Conservation (phyloP, 2,797 vertebrate species). For the Hippoglossus hippoglossus region DNA sequence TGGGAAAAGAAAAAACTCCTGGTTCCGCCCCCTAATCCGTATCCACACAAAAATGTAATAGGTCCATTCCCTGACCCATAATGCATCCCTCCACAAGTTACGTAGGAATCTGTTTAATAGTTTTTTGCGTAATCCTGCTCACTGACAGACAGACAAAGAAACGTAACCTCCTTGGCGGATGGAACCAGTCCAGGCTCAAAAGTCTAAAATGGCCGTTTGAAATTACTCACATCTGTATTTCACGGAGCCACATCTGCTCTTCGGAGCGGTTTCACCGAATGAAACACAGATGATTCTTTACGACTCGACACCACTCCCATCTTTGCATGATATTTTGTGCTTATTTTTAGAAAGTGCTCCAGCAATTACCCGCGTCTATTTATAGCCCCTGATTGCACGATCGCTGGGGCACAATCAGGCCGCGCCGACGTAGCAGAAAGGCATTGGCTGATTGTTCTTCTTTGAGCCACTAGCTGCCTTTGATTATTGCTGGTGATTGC, state of each 20-base stretch:
- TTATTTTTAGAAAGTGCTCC: conserved; percentile 61
- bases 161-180: too few species aligned
- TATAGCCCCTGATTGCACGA: conserved; percentile 60
- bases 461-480: conserved; percentile 47
- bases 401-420: conserved; percentile 52
- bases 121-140: too few species aligned
- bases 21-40: too few species aligned
- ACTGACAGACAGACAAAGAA: too few species aligned
- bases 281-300: neutral
- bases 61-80: too few species aligned
- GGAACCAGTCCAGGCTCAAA: too few species aligned
- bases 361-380: conserved; percentile 59
- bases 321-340: conserved; percentile 28
- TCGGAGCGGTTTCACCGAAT: neutral
- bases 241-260: neutral
- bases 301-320: neutral
- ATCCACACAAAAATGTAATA: too few species aligned
- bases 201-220: too few species aligned
- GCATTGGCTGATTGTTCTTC: conserved; percentile 58
- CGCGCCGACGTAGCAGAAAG: neutral
- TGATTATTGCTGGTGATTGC: conserved; percentile 66
- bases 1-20: too few species aligned
- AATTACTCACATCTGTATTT: too few species aligned
- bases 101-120: too few species aligned
- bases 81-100: too few species aligned